Conservation (phyloP, 64 coral and sea anemone species). For the Stichodactyla mertensii region DNA sequence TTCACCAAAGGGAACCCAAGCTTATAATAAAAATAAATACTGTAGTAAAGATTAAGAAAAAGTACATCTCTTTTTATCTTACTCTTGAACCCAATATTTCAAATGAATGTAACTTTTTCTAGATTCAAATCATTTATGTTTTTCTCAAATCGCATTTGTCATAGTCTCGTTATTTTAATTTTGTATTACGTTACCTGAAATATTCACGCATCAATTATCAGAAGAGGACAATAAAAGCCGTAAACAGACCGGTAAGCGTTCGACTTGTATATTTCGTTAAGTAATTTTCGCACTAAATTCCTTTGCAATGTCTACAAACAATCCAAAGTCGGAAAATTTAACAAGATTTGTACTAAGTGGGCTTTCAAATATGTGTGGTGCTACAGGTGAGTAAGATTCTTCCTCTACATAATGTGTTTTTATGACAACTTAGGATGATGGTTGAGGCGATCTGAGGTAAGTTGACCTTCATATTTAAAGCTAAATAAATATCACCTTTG, state of each 20-base stretch:
- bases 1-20: not conserved
- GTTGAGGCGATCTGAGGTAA: not conserved
- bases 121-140: not conserved
- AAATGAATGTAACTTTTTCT: no score
- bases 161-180: not conserved
- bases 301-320: constrained; percentile 13
- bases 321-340: constrained; percentile 23
- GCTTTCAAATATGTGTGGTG: constrained; percentile 50
- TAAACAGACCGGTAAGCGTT: not conserved
- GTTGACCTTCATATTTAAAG: no score
- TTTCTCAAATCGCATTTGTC: not conserved
- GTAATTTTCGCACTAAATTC: no score
- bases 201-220: not conserved
- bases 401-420: not conserved
- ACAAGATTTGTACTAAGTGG: constrained; percentile 46
- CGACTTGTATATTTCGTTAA: no score
- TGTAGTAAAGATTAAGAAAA: not conserved
- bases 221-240: not conserved
- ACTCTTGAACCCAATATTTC: no score
- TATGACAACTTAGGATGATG: not conserved
- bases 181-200: not conserved
- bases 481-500: no score
- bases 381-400: constrained; percentile 5
- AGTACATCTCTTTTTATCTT: no score
- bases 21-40: not conserved